phyloP scores from a whole-genome alignment of 2,888 invertebrate species.

The Cenopis cana region DNA sequence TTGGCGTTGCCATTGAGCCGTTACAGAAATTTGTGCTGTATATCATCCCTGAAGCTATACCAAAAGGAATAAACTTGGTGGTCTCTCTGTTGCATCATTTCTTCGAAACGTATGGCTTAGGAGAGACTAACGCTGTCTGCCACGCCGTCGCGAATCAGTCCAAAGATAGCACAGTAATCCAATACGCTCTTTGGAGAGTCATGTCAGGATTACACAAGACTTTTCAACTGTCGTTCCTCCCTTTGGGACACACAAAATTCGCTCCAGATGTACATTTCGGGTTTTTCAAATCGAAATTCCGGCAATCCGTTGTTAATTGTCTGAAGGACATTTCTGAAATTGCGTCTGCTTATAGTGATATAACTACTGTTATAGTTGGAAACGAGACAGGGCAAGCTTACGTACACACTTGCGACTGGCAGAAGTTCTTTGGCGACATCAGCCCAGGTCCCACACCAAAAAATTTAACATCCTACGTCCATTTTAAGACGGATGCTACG shows the following conservation, averaged over 20 bases:
- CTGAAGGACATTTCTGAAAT: background rate
- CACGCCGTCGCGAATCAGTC: background rate
- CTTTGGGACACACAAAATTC: background rate
- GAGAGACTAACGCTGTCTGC: conserved; percentile 5
- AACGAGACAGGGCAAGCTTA: background rate
- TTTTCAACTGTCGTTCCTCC: conserved; percentile 8
- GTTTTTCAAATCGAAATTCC: conserved; percentile 2
- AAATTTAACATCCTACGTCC: background rate
- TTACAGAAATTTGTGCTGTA: conserved; percentile 5
- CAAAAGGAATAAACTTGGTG: background rate
- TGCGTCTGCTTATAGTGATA: background rate
- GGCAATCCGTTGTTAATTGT: background rate
- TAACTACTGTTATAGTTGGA: background rate
- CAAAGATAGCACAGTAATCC: background rate
- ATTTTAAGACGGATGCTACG: background rate
- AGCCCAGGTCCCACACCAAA: background rate
- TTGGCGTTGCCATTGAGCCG: conserved; percentile 11
- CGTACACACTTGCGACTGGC: conserved; percentile 3
- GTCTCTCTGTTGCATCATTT: conserved; percentile 12
- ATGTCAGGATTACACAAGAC: background rate
- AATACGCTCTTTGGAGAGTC: conserved; percentile 7
- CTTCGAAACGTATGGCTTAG: background rate
- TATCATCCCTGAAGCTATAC: background rate
- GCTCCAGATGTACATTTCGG: conserved; percentile 16
- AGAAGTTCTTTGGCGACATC: background rate